Percentiles rank a stretch among this genome's conserved stretches.
These are phyloP conservation scores for Dysidea cf. avara DNA, from an alignment of 37 sponge, comb jelly and placozoan genomes.

Conservation along the genomic window DNA sequence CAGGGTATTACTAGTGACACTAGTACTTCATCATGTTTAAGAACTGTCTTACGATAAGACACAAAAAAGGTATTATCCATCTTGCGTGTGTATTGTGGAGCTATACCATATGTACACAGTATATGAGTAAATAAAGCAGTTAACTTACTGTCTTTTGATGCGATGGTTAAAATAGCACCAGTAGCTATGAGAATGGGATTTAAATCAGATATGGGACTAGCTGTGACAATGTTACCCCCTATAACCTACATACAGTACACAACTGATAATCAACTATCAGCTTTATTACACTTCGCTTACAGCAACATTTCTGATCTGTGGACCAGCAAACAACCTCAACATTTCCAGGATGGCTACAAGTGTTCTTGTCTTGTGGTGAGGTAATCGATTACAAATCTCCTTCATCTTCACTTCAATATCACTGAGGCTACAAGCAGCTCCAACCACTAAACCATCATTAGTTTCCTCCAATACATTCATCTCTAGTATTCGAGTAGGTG, in stretches of 20 bases:
- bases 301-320: slow-evolving; percentile 82
- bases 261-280: background rate
- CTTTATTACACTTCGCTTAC: slow-evolving; percentile 35
- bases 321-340: slow-evolving; percentile 88
- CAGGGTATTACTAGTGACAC: slow-evolving; percentile 74
- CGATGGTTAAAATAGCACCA: slow-evolving; percentile 46
- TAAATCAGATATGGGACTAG: slow-evolving; percentile 88
- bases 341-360: slow-evolving; percentile 81
- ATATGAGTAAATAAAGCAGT: background rate
- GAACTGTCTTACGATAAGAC: slow-evolving; percentile 64
- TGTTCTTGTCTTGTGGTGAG: slow-evolving; percentile 60
- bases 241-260: slow-evolving; percentile 41
- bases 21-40: slow-evolving; percentile 70
- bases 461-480: slow-evolving; percentile 17
- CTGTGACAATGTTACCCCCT: slow-evolving; percentile 76
- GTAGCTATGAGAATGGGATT: slow-evolving; percentile 70
- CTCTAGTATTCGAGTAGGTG: slow-evolving; percentile 30
- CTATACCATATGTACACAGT: slow-evolving; percentile 5
- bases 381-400: slow-evolving; percentile 12
- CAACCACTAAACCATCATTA: slow-evolving; percentile 45
- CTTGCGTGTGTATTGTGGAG: slow-evolving; percentile 6
- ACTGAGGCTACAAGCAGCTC: slow-evolving; percentile 38
- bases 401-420: slow-evolving; percentile 22
- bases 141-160: slow-evolving; percentile 38
- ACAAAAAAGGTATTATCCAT: slow-evolving; percentile 68